Conservation (phyloP, 1,140 invertebrate genomes). For the Drosophila nasuta region DNA sequence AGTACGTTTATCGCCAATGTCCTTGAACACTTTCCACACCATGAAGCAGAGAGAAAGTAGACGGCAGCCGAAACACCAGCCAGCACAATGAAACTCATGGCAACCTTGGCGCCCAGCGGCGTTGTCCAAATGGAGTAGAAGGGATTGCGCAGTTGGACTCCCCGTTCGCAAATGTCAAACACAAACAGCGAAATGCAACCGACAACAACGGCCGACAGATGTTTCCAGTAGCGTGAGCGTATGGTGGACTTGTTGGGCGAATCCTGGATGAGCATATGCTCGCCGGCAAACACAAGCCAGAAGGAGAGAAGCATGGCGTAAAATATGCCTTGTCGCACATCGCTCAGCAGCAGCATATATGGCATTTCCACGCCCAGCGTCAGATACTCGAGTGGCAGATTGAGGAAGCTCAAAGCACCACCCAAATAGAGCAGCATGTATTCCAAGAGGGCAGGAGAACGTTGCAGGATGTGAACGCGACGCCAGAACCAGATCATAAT, state of each 20-base stretch:
- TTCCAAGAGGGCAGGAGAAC: conserved; percentile 95
- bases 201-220: conserved; percentile 95
- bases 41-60: conserved; percentile 97
- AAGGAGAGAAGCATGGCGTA: conserved; percentile 98
- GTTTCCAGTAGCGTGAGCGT: conserved; percentile 95
- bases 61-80: conserved; percentile 95
- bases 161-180: conserved; percentile 98
- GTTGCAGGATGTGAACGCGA: conserved; percentile 93
- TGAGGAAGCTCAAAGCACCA: conserved; percentile 93
- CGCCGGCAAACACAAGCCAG: conserved; percentile 99
- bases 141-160: conserved; percentile 97
- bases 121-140: conserved; percentile 99
- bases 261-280: conserved; percentile 96
- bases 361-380: conserved; percentile 96
- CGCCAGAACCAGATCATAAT: conserved; percentile 98
- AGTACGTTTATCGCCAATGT: conserved; percentile 95
- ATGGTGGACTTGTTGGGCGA: conserved; percentile 91
- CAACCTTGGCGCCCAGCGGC: conserved; percentile 95
- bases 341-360: conserved; percentile 97
- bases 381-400: conserved; percentile 97
- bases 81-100: conserved; percentile 95
- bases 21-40: conserved; percentile 96
- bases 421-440: conserved; percentile 96
- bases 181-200: conserved; percentile 96
- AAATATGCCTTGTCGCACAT: conserved; percentile 98